These are phyloP conservation scores for Hozukius guyotensis DNA, from an alignment of 2,797 vertebrate species.

Conservation along the genomic window DNA sequence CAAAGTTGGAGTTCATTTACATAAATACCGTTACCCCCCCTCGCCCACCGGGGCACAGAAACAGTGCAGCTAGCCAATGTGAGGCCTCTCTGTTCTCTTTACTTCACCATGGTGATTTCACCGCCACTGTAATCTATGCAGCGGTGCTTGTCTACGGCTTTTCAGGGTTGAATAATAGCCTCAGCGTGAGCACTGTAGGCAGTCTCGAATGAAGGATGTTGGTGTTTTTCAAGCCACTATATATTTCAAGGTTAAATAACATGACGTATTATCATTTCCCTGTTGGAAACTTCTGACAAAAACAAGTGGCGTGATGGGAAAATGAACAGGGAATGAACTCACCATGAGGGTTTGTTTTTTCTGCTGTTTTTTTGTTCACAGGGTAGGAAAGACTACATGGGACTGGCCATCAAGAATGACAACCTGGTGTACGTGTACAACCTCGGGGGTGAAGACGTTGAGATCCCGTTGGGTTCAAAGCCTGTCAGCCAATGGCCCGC, in stretches of 20 bases:
- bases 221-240: neutral
- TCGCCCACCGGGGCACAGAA: conserved; percentile 9
- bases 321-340: neutral
- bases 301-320: neutral
- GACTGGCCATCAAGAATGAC: conserved; percentile 96
- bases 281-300: neutral
- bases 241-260: neutral
- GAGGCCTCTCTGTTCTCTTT: conserved; percentile 39
- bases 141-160: neutral
- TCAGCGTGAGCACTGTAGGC: neutral
- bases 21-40: conserved; percentile 43
- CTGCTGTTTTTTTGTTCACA: conserved; percentile 59
- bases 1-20: conserved; percentile 61
- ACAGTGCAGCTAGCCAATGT: conserved; percentile 29
- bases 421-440: conserved; percentile 95
- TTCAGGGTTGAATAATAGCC: neutral
- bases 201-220: neutral
- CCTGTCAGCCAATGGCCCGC: conserved; percentile 96
- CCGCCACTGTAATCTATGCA: conserved; percentile 32
- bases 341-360: neutral
- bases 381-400: conserved; percentile 93
- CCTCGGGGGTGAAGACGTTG: conserved; percentile 90
- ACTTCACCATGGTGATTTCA: conserved; percentile 45
- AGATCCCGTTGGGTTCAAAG: conserved; percentile 93
- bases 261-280: neutral